A percentile compares a stretch with the other conserved stretches of the same genome.
phyloP scores from a whole-genome alignment of 2,113 vertebrate species.

The Vombatus ursinus region DNA sequence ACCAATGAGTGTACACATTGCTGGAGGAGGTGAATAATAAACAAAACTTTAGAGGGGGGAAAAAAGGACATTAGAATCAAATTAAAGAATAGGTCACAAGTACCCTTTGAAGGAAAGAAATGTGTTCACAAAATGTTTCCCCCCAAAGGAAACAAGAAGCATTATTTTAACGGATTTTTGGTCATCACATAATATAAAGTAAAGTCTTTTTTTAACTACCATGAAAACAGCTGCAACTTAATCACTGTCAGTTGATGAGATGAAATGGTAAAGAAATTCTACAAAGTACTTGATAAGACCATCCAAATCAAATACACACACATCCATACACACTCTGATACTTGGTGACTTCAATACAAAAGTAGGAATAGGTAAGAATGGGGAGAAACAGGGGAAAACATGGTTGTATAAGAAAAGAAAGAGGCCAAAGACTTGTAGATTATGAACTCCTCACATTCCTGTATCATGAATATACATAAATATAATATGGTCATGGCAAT shows the following conservation, averaged over 20 bases:
- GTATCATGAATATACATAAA: no score
- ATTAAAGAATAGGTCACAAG: neutral
- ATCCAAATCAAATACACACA: no score
- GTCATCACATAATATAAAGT: neutral
- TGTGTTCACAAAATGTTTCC: neutral
- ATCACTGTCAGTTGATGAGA: neutral
- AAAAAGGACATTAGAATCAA: neutral
- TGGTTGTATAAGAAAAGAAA: no score
- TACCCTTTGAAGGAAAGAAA: neutral
- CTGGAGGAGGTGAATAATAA: neutral
- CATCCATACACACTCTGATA: no score
- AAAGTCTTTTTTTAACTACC: neutral
- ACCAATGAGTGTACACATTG: neutral
- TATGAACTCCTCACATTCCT: no score
- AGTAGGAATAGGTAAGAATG: no score
- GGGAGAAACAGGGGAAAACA: no score
- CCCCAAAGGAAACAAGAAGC: neutral
- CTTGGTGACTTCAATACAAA: no score
- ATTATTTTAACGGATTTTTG: neutral
- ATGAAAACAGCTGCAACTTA: neutral
- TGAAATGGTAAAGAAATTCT: neutral
- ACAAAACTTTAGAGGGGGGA: no score
- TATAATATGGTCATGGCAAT: no score
- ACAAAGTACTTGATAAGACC: no score
- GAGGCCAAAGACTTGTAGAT: no score